These are phyloP conservation scores for Tetrao urogallus DNA, from an alignment of 2,113 vertebrate genomes.

Conservation along the genomic window DNA sequence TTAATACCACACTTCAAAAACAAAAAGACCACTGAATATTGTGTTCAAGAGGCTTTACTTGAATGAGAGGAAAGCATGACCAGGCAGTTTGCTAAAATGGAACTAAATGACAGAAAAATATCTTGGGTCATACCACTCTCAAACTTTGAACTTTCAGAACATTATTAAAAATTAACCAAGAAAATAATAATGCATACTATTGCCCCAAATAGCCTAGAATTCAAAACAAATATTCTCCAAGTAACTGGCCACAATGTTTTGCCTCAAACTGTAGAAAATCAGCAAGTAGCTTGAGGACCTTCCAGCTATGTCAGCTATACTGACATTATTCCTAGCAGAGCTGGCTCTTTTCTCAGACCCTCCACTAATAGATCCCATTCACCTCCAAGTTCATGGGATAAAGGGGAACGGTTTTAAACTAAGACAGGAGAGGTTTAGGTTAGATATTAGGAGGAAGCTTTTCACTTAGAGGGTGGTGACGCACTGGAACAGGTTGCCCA, in stretches of 20 bases:
- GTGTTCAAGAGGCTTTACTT: background rate
- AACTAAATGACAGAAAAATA: background rate
- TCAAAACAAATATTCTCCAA: background rate
- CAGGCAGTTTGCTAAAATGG: slow-evolving; percentile 1
- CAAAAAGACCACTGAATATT: background rate
- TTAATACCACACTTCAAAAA: background rate
- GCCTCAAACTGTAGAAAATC: background rate
- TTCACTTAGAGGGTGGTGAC: no score
- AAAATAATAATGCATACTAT: background rate
- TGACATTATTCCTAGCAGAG: background rate
- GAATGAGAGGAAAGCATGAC: background rate
- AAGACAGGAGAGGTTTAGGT: no score
- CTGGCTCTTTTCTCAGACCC: background rate
- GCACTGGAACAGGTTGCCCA: no score
- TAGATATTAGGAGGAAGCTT: no score
- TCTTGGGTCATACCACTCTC: background rate
- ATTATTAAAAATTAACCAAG: slow-evolving; percentile 19
- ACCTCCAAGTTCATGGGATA: background rate
- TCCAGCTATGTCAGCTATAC: background rate
- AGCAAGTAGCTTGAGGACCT: background rate
- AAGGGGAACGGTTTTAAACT: no score
- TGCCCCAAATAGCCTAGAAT: background rate
- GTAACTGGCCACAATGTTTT: background rate
- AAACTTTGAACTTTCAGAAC: slow-evolving; percentile 16
- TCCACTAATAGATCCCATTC: background rate